phyloP scores from a whole-genome alignment of 1,140 invertebrate species.

The Zophobas morio region DNA sequence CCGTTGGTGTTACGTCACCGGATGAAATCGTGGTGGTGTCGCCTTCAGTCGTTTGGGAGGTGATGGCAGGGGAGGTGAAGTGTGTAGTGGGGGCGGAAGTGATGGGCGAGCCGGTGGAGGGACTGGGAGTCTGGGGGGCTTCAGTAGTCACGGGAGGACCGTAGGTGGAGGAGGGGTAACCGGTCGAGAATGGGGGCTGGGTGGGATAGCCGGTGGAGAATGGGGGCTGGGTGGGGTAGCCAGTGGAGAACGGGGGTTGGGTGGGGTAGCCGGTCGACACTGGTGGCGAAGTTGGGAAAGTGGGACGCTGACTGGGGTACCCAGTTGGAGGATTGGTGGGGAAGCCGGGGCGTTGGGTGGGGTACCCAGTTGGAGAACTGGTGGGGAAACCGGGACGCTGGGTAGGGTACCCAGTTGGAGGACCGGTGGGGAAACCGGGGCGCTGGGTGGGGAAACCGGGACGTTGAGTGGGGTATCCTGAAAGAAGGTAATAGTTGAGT shows the following conservation, averaged over 20 bases:
- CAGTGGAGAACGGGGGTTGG: neutral
- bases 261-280: neutral
- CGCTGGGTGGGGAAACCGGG: slow-evolving; percentile 24
- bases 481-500: neutral
- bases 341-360: slow-evolving; percentile 34
- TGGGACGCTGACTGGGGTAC: slow-evolving; percentile 35
- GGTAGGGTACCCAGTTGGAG: slow-evolving; percentile 40
- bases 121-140: neutral
- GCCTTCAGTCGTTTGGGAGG: slow-evolving; percentile 21
- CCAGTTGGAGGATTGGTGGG: slow-evolving; percentile 25
- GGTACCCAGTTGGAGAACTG: slow-evolving; percentile 13
- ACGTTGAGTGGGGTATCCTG: slow-evolving; percentile 37
- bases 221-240: slow-evolving; percentile 1
- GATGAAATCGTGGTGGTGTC: slow-evolving; percentile 31
- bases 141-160: slow-evolving; percentile 16
- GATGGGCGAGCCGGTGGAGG: slow-evolving; percentile 2
- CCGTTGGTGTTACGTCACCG: slow-evolving; percentile 51
- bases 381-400: slow-evolving; percentile 8
- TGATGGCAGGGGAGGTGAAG: slow-evolving; percentile 27
- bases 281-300: neutral
- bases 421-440: slow-evolving; percentile 5
- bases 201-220: slow-evolving; percentile 4
- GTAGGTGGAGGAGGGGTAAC: slow-evolving; percentile 18
- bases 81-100: slow-evolving; percentile 23
- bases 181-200: neutral